Percentiles rank a stretch among this genome's conserved stretches.
Evolutionary conservation across 2,113 vertebrate genomes (phyloP).

Genomic region (Ophthalmolycus amberensis): DNA sequence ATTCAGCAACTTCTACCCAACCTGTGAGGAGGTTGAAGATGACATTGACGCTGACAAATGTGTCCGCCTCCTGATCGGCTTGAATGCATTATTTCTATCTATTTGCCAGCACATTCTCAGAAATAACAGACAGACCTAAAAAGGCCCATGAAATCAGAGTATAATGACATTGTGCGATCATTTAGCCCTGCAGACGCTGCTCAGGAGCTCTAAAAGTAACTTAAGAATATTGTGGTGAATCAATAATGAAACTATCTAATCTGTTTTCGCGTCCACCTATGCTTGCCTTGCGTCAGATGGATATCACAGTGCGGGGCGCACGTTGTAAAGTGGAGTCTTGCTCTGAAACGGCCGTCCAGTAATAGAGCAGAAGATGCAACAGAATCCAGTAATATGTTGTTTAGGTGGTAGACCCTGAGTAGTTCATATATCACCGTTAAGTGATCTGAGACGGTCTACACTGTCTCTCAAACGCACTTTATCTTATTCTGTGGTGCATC

Average conservation of each 20-base stretch:
- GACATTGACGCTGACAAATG: slow-evolving; percentile 25
- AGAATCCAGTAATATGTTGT: slow-evolving; percentile 76
- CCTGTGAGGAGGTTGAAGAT: slow-evolving; percentile 9
- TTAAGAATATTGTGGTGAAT: slow-evolving; percentile 86
- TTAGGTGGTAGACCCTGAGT: slow-evolving; percentile 82
- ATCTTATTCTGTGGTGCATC: slow-evolving; percentile 45
- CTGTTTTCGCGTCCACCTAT: slow-evolving; percentile 82
- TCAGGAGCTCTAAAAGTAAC: slow-evolving; percentile 81
- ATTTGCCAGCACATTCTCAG: slow-evolving; percentile 57
- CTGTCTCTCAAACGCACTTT: slow-evolving; percentile 65
- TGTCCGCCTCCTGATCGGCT: slow-evolving; percentile 26
- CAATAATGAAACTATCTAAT: slow-evolving; percentile 86
- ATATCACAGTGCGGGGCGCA: slow-evolving; percentile 69
- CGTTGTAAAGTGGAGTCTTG: slow-evolving; percentile 74
- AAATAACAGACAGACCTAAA: slow-evolving; percentile 63
- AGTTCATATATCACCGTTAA: slow-evolving; percentile 84
- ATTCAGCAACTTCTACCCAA: not conserved
- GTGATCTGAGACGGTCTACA: slow-evolving; percentile 75
- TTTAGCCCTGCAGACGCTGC: slow-evolving; percentile 59
- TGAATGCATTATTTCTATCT: slow-evolving; percentile 55
- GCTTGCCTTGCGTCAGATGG: slow-evolving; percentile 82
- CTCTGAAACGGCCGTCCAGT: slow-evolving; percentile 60
- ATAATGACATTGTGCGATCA: slow-evolving; percentile 75
- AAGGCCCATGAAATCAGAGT: slow-evolving; percentile 68
- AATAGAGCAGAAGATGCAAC: slow-evolving; percentile 65